Conservation (phyloP, 2,888 invertebrate species). For the Caenorhabditis zanzibari region DNA sequence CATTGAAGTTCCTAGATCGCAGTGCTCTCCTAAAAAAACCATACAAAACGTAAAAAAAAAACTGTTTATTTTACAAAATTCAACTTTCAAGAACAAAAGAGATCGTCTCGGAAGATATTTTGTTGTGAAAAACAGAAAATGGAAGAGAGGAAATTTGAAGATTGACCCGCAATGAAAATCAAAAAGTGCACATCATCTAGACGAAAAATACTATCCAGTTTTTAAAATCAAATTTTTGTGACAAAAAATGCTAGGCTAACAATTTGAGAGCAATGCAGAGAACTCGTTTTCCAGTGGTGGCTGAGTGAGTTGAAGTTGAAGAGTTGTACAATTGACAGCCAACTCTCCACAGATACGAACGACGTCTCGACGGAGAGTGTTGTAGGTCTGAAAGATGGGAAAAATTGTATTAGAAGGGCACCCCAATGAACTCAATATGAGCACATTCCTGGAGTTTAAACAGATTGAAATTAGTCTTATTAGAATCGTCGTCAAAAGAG, state of each 20-base stretch:
- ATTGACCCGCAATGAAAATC: not conserved
- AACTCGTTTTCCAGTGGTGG: slow-evolving; percentile 63
- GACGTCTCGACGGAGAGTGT: slow-evolving; percentile 71
- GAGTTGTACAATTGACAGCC: slow-evolving; percentile 71
- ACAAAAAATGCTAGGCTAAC: slow-evolving; percentile 23
- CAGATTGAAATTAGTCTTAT: too few species aligned
- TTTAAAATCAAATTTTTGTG: not conserved
- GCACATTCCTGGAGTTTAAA: too few species aligned
- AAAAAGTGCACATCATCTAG: slow-evolving; percentile 2
- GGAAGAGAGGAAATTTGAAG: not conserved
- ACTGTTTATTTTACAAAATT: too few species aligned
- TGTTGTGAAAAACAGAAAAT: not conserved
- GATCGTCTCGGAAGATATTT: slow-evolving; percentile 28
- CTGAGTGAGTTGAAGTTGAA: slow-evolving; percentile 60
- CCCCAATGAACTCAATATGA: too few species aligned
- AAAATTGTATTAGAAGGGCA: not conserved
- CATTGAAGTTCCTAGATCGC: too few species aligned
- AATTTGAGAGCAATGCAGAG: slow-evolving; percentile 60
- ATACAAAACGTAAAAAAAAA: too few species aligned
- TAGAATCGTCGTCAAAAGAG: too few species aligned
- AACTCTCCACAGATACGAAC: slow-evolving; percentile 74
- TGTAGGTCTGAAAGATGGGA: slow-evolving; percentile 67
- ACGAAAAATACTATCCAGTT: not conserved
- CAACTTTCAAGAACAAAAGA: not conserved
- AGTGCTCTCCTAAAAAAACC: too few species aligned